Base-by-base conservation (phyloP, 2,113 vertebrate genomes). In the Malurus alboscapulatus region DNA sequence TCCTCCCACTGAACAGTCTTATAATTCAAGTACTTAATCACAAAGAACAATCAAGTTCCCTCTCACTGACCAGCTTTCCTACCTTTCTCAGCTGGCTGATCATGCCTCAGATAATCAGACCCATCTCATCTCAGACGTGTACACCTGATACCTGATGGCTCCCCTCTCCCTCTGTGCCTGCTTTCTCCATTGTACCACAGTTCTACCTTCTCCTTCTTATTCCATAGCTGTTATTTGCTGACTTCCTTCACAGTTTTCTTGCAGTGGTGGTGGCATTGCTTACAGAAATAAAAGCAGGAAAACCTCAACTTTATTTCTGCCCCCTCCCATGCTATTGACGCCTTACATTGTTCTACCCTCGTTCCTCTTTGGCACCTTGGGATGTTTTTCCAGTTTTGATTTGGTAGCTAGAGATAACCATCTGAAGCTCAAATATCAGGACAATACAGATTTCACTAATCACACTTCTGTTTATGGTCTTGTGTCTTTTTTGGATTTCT, bases 1-100 rank as follows among this genome's bases (percentile, higher is more conserved):
- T 96, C 94, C 91, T 94, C 69, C 29, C 45, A 65, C 77, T 93
- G 92, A 94, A 91, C 12, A 57, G 65, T 69, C 88, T 88, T 87
- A 79, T 95, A 94, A 96, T 96, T 96, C 88, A 90, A 96, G 71
- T 58, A 83, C 72, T 96, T 96, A 91, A 92, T 96, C 93, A 94
- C 71, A 89, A 93, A 94, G 88, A 91, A 55, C 87, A 91, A 96
- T 86, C 88, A 96, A 94, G 59, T 84, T 74, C 48, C 75, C 51
- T 83, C 51, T 63, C 81, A 42, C 72, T 42, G 54, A 42, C 54
- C n/a, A 44, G 40, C 40, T 51, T 85, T 88, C 66, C 78, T 57
- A 30, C n/a, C 74, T 91, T 86, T 88, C 78, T 94, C 83, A 92
- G 42, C 47, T 69, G 71, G 26, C 87, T 71, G 75, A 63, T 84